Percentiles rank a stretch among this genome's conserved stretches.
phyloP scores from a whole-genome alignment of 2,113 vertebrate species.

The Rana temporaria region DNA sequence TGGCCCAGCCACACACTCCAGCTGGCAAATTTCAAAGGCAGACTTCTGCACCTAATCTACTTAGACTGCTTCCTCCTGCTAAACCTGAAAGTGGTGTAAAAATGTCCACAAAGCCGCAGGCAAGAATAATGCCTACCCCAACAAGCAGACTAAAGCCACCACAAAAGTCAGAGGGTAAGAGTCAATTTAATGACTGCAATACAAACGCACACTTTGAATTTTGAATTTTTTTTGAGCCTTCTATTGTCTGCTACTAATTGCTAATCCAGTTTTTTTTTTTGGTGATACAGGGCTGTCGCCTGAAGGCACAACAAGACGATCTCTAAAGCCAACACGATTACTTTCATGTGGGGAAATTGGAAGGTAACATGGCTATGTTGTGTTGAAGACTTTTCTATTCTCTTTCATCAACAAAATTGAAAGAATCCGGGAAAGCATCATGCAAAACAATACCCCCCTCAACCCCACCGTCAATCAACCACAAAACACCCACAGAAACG shows the following conservation, averaged over 20 bases:
- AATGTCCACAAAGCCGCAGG: conserved; percentile 58
- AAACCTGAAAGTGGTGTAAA: conserved; percentile 56
- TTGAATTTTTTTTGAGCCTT: no score
- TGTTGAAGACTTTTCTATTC: no score
- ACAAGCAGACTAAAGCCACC: conserved; percentile 56
- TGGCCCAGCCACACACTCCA: conserved; percentile 34
- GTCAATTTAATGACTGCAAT: not conserved
- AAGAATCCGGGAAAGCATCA: no score
- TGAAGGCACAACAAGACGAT: conserved; percentile 60
- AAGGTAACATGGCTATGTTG: conserved; percentile 71
- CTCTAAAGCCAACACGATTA: conserved; percentile 66
- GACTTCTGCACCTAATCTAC: conserved; percentile 41
- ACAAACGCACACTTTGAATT: not conserved
- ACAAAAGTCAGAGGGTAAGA: conserved; percentile 60
- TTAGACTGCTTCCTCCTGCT: conserved; percentile 49
- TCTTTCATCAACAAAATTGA: no score
- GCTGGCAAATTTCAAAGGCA: conserved; percentile 51
- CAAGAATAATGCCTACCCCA: conserved; percentile 43
- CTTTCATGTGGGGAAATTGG: conserved; percentile 67
- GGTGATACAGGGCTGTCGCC: conserved; percentile 61
- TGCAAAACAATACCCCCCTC: no score
- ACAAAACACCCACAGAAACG: no score
- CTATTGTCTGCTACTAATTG: no score
- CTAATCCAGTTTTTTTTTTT: not conserved
- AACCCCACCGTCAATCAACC: no score